Evolutionary conservation across 2,113 vertebrate genomes (phyloP).

Genomic region (Emydura subglobosa): DNA sequence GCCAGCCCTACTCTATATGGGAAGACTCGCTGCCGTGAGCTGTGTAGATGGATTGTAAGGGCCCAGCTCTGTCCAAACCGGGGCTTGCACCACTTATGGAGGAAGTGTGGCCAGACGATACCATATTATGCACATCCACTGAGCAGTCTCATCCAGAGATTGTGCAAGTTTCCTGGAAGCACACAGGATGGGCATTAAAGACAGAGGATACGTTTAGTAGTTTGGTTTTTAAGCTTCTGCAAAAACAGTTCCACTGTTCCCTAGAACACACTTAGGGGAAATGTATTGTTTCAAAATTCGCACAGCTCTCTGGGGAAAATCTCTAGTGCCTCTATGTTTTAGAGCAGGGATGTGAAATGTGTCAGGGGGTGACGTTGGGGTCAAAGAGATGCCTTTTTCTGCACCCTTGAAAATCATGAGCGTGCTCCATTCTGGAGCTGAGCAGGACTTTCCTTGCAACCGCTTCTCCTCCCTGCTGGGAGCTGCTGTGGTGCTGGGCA

Average conservation of each 20-base stretch:
- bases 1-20: neutral
- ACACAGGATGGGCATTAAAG: neutral
- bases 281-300: neutral
- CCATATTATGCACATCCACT: neutral
- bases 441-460: no score
- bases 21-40: no score
- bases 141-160: neutral
- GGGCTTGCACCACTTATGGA: fast-evolving
- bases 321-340: neutral
- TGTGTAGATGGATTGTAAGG: neutral
- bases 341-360: neutral
- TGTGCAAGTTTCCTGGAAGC: neutral
- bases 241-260: neutral
- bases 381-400: neutral
- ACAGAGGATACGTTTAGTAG: neutral
- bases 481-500: no score
- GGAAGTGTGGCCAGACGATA: fast-evolving
- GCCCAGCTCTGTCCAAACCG: neutral
- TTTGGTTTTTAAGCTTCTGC: neutral
- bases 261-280: neutral
- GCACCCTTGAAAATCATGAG: neutral
- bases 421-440: no score
- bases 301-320: neutral
- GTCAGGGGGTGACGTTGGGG: neutral
- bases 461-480: no score